phyloP scores from a whole-genome alignment of 2,113 vertebrate genomes.

The Trematocara zebra region DNA sequence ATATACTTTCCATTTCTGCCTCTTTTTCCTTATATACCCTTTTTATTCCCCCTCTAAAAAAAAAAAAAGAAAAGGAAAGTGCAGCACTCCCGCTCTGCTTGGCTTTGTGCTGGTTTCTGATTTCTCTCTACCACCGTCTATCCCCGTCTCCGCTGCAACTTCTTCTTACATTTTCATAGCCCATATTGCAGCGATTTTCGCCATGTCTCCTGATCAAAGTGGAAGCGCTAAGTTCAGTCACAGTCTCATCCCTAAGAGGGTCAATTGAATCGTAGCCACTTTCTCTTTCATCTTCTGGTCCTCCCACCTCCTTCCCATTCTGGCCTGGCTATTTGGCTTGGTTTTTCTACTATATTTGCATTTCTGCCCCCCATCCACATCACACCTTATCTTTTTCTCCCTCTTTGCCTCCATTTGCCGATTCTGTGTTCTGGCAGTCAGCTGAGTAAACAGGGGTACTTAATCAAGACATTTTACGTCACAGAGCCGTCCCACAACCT shows the following conservation, averaged over 20 bases:
- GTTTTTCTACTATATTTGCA: neutral
- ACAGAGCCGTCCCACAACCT: slow-evolving; percentile 31
- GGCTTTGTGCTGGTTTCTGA: neutral
- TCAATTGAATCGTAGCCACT: slow-evolving; percentile 18
- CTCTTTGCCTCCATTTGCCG: neutral
- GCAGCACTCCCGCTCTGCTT: neutral
- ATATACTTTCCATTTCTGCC: neutral
- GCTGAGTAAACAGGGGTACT: slow-evolving; percentile 54
- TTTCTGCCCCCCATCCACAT: neutral
- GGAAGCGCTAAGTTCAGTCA: neutral
- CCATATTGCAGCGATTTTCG: slow-evolving; percentile 27
- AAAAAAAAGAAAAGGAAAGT: neutral
- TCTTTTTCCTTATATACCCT: neutral
- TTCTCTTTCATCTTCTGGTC: slow-evolving; percentile 28
- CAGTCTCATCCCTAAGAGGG: slow-evolving; percentile 20
- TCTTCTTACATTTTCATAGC: neutral
- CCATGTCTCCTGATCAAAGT: slow-evolving; percentile 38
- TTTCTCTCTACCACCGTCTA: neutral
- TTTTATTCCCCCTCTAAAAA: neutral
- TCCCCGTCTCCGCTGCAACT: neutral
- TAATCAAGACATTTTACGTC: slow-evolving; percentile 21
- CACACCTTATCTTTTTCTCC: neutral
- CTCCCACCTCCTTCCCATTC: neutral
- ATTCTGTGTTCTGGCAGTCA: slow-evolving; percentile 16
- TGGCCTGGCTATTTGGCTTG: neutral